Conservation (phyloP, 2,113 vertebrate genomes). For the Aptenodytes forsteri region DNA sequence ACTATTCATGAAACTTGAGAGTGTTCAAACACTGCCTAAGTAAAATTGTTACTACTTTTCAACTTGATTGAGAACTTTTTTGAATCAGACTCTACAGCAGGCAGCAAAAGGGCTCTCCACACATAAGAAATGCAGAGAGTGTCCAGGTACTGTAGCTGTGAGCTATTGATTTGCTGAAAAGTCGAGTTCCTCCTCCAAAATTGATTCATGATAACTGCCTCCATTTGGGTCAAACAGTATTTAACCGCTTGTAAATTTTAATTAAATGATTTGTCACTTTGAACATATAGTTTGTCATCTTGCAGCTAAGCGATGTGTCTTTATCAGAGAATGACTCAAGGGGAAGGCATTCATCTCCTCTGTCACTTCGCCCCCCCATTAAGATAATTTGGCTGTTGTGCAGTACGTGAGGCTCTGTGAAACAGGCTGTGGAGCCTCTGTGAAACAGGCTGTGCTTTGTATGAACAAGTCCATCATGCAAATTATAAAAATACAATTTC, state of each 20-base stretch:
- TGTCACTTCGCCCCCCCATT: slow-evolving; percentile 52
- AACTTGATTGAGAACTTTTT: slow-evolving; percentile 62
- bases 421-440: slow-evolving; percentile 20
- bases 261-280: slow-evolving; percentile 77
- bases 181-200: slow-evolving; percentile 20
- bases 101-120: background rate
- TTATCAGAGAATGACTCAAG: slow-evolving; percentile 68
- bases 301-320: slow-evolving; percentile 58
- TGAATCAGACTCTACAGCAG: background rate
- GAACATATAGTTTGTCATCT: slow-evolving; percentile 70
- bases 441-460: background rate
- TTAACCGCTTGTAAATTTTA: slow-evolving; percentile 75
- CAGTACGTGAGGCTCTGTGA: slow-evolving; percentile 37
- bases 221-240: slow-evolving; percentile 64
- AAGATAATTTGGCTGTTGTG: slow-evolving; percentile 46
- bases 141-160: background rate
- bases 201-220: slow-evolving; percentile 70
- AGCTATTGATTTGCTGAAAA: slow-evolving; percentile 35
- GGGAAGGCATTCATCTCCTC: slow-evolving; percentile 62
- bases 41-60: slow-evolving; percentile 70
- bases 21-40: slow-evolving; percentile 49
- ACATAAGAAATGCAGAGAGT: background rate
- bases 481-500: slow-evolving; percentile 29
- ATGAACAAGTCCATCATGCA: background rate
- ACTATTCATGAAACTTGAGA: slow-evolving; percentile 74